A percentile compares a stretch with the other conserved stretches of the same genome.
phyloP scores from a whole-genome alignment of 2,888 invertebrate species.

The Hypercompe scribonia region DNA sequence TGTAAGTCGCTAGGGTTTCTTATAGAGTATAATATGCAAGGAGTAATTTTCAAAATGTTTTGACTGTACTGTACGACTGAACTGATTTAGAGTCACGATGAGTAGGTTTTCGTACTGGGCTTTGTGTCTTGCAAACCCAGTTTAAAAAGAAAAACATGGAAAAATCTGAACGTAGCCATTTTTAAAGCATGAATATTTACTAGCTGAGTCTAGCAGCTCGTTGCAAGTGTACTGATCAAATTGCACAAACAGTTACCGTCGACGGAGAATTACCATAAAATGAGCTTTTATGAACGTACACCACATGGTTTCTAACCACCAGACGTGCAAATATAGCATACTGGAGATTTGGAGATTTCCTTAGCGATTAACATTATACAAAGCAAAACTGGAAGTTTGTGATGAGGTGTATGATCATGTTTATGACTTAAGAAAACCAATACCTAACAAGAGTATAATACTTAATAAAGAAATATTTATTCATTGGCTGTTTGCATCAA shows the following conservation, averaged over 20 bases:
- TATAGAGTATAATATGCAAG: background rate
- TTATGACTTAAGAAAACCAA: background rate
- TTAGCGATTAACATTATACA: constrained; percentile 12
- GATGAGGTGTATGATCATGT: background rate
- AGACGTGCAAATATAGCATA: constrained; percentile 12
- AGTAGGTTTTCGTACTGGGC: background rate
- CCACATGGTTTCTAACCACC: constrained; percentile 10
- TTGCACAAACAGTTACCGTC: constrained; percentile 60
- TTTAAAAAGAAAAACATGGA: constrained; percentile 12
- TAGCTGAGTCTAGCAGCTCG: constrained; percentile 44
- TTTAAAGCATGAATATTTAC: constrained; percentile 50
- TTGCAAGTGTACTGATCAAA: constrained; percentile 51
- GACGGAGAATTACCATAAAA: constrained; percentile 67
- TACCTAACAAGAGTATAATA: no score
- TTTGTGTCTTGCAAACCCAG: background rate
- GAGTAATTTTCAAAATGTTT: background rate
- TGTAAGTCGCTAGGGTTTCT: no score
- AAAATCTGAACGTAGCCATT: constrained; percentile 32
- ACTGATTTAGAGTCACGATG: background rate
- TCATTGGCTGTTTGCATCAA: no score
- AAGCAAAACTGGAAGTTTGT: background rate
- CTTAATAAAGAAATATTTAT: no score
- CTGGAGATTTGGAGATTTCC: constrained; percentile 18
- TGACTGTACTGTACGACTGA: background rate
- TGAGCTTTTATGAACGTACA: constrained; percentile 55